These are phyloP conservation scores for Globia sparganii DNA, from an alignment of 2,888 invertebrate species.

Conservation along the genomic window DNA sequence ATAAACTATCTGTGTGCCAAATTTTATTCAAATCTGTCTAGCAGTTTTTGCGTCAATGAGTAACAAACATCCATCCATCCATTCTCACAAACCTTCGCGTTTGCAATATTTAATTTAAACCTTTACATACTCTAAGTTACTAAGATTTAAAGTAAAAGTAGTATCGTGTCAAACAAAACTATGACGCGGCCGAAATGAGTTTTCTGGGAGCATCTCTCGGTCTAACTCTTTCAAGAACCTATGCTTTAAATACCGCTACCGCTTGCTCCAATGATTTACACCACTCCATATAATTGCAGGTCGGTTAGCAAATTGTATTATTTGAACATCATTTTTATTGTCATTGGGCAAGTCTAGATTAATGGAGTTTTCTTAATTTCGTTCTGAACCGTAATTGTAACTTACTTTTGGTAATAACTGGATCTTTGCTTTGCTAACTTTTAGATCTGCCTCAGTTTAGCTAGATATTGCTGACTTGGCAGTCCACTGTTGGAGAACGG, in stretches of 20 bases:
- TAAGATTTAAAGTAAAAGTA: too few relatives aligned
- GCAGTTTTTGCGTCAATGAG: too few relatives aligned
- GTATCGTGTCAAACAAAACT: too few relatives aligned
- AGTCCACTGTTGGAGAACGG: too few relatives aligned
- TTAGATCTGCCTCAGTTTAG: neutral
- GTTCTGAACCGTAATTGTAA: slow-evolving; percentile 39
- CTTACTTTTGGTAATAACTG: slow-evolving; percentile 30
- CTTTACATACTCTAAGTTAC: too few relatives aligned
- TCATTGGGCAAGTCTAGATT: slow-evolving; percentile 73
- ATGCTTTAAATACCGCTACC: neutral
- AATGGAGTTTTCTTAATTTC: slow-evolving; percentile 68
- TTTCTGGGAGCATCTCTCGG: too few relatives aligned
- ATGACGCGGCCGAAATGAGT: too few relatives aligned
- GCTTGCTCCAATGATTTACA: slow-evolving; percentile 29
- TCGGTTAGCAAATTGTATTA: slow-evolving; percentile 74
- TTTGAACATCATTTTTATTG: slow-evolving; percentile 75
- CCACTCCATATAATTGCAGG: slow-evolving; percentile 65
- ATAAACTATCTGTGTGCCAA: too few relatives aligned
- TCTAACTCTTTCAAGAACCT: too few relatives aligned
- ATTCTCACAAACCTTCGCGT: too few relatives aligned
- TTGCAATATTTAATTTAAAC: neutral
- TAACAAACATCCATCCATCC: too few relatives aligned
- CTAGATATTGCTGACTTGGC: neutral
- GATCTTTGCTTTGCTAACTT: slow-evolving; percentile 6
- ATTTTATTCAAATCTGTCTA: too few relatives aligned